Evolutionary conservation across 1,140 invertebrate genomes (phyloP).

Genomic region (Drosophila sp.): DNA sequence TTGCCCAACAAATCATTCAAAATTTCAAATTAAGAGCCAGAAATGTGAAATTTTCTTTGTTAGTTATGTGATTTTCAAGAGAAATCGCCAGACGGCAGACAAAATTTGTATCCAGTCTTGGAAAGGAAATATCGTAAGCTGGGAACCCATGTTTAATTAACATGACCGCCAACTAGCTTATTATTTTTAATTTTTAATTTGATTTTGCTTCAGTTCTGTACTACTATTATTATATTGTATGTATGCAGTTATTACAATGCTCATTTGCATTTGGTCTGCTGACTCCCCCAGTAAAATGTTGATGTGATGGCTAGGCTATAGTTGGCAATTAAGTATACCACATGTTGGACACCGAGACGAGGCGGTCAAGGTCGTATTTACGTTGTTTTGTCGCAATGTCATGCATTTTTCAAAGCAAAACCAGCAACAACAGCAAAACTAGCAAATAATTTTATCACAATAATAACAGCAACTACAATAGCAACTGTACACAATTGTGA

Average conservation of each 20-base stretch:
- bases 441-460: slow-evolving; percentile 21
- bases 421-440: slow-evolving; percentile 5
- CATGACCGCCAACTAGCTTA: slow-evolving; percentile 42
- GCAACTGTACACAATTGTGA: slow-evolving; percentile 22
- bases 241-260: slow-evolving; percentile 25
- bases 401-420: slow-evolving; percentile 52
- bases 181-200: slow-evolving; percentile 54
- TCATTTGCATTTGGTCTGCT: slow-evolving; percentile 23
- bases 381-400: slow-evolving; percentile 61
- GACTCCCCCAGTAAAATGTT: slow-evolving; percentile 37
- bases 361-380: slow-evolving; percentile 67
- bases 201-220: slow-evolving; percentile 48
- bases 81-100: slow-evolving; percentile 1
- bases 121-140: not conserved
- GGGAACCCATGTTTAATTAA: slow-evolving; percentile 21
- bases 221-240: slow-evolving; percentile 49
- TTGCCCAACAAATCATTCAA: slow-evolving; percentile 64
- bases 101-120: not conserved
- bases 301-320: slow-evolving; percentile 17
- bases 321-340: slow-evolving; percentile 72
- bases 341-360: slow-evolving; percentile 56
- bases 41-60: slow-evolving; percentile 37
- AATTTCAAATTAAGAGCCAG: slow-evolving; percentile 66
- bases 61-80: slow-evolving; percentile 55
- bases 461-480: slow-evolving; percentile 12